Evolutionary conservation across 1,140 invertebrate genomes (phyloP), one percentile per base, ranked within the genome.

Genomic region (Dolichoris vasculosae): DNA sequence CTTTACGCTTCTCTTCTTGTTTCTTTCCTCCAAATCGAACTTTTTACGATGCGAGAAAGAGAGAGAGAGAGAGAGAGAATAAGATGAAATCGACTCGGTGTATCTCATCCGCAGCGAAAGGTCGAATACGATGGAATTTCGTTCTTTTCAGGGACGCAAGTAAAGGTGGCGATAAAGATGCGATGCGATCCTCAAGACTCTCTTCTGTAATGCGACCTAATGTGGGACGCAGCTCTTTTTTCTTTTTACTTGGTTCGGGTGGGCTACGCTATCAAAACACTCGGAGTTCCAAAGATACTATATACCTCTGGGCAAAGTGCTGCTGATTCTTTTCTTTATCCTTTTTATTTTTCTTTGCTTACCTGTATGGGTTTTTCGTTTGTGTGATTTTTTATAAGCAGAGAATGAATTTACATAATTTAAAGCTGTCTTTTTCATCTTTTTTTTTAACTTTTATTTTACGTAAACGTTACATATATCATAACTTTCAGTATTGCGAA

Each of bases 191-290:
- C 46, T 51, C 67, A 71, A 32, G 38, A 76, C 51, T 26, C 59
- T 85, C 71, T 75, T 80, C 77, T 55, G 76, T 80, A 85, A 85
- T 85, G 77, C 83, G 67, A 85, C 83, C 83, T 85, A 85, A 85
- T 85, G 83, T 48, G 77, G 83, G 30, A 71, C 63, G 83, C 51
- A 35, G 3, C 35, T 55, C 8, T 79, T 79, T 79, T 40, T 51
- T 79, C 17, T 51, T 73, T 73, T 51, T 35, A n/a, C 51, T 35
- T 38, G 48, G 15, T 78, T 78, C 46, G 46, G 73, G 30, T 55
- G 35, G 48, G 43, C 63, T 43, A 23, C 76, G 67, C 77, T 85
- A 85, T 85, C 83, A 75, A 85, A 80, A 85, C 83, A 79, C 83
- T 85, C 48, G 71, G 23, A 32, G 59, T 11, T 77, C 8, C 26